Conservation (phyloP, 1,140 invertebrate species). For the Hydropsyche tenuis region DNA sequence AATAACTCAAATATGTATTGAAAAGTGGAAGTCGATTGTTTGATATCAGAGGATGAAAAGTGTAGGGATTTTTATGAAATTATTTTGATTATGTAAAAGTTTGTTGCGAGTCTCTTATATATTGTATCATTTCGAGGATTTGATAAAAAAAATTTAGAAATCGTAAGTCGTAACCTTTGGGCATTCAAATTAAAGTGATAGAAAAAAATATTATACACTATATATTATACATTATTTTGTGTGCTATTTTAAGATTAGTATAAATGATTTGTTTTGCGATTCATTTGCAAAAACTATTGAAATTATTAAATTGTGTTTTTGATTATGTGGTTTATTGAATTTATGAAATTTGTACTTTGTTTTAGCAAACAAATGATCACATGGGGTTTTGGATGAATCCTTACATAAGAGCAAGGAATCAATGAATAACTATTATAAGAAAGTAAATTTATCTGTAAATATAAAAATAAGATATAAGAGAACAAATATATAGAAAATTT, state of each 20-base stretch:
- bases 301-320: constrained; percentile 24
- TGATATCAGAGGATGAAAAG: constrained; percentile 13
- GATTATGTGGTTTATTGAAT: constrained; percentile 20
- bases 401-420: constrained; percentile 16
- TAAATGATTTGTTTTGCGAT: constrained; percentile 14
- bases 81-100: constrained; percentile 21
- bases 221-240: constrained; percentile 26
- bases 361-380: constrained; percentile 12
- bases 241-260: constrained; percentile 23
- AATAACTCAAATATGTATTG: constrained; percentile 42
- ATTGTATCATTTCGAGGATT: neutral
- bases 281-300: constrained; percentile 15
- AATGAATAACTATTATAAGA: constrained; percentile 18
- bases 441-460: constrained; percentile 31
- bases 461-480: neutral
- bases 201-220: constrained; percentile 17
- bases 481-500: constrained; percentile 24
- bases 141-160: constrained; percentile 2
- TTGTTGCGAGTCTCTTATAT: neutral
- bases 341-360: constrained; percentile 5
- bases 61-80: constrained; percentile 30
- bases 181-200: constrained; percentile 37
- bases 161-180: constrained; percentile 30
- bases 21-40: constrained; percentile 3
- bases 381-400: constrained; percentile 32